Base-by-base conservation (phyloP, 2,113 vertebrate genomes). In the cat (Felis catus) region DNA sequence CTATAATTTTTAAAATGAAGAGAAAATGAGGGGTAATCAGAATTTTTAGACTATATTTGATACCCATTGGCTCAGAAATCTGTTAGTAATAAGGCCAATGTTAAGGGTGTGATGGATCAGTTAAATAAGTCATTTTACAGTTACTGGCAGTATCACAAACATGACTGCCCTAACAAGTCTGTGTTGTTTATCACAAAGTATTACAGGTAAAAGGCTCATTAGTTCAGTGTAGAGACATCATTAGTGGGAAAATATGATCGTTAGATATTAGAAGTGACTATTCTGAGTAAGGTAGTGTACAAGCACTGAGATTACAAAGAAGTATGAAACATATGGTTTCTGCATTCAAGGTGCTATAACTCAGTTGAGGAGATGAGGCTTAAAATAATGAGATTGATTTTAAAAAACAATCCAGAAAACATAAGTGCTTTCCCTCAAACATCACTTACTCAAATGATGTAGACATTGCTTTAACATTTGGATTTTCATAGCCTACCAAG, bases 1-100 rank as follows among this genome's bases (percentile, higher is more conserved):
- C 31, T 73, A 6, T 73, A 78, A 93, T 93, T 87, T 97, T 82
- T 53, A 91, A 95, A 91, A 87, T 66, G 81, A 93, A 91, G 68
- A 93, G 68, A 93, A 96, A 95, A 93, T 87, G 81, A 76, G 68
- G 68, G 61, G 70, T 41, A 88, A 81, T 94, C 76, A 91, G 53
- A 55, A 91, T 84, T 91, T 93, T 74, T 61, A 68, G 87, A 70
- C 78, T 71, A 66, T 55, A 83, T 91, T 71, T 91, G 45, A 88
- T 71, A 79, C 8, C 12, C 71, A 39, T 23, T 79, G 81, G 74
- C 16, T 93, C 74, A 70, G 87, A 87, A 82, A 82, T 82, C 85
- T 93, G 80, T 87, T 79, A 71, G 51, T 71, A 95, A 73, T 25
- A 78, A 96, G 58, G 82, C 68, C 66, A 86, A 33, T 61, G 85